These are phyloP conservation scores for Calidris pugnax DNA, from an alignment of 2,113 vertebrate species.

Conservation along the genomic window DNA sequence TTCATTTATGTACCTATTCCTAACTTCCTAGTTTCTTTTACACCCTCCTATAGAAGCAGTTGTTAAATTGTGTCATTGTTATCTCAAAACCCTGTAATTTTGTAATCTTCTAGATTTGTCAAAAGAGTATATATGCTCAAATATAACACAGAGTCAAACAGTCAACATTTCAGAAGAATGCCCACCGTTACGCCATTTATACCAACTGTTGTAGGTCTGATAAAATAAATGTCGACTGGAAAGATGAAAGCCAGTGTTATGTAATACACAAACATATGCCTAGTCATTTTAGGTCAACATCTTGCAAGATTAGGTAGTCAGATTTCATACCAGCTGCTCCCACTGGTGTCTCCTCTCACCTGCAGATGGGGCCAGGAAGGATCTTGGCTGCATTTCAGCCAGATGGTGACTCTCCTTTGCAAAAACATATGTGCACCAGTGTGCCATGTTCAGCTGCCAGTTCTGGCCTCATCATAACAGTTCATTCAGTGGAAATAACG, in stretches of 20 bases:
- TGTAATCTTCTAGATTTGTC: neutral
- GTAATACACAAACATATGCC: neutral
- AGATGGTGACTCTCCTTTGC: neutral
- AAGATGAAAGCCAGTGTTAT: neutral
- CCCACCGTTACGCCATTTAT: neutral
- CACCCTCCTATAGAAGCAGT: neutral
- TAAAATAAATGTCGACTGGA: neutral
- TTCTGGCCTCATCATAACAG: neutral
- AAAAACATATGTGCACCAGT: neutral
- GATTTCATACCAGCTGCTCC: neutral
- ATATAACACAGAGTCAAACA: neutral
- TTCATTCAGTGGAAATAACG: neutral
- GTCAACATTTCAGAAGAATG: neutral
- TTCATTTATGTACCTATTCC: neutral
- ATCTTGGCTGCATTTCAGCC: neutral
- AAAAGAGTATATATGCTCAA: neutral
- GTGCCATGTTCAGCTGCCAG: neutral
- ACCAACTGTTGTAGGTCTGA: neutral
- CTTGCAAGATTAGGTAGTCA: neutral
- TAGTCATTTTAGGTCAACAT: neutral
- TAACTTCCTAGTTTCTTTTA: neutral
- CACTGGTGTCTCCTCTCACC: neutral
- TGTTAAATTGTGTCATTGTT: neutral
- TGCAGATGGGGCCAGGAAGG: neutral
- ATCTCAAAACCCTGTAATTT: neutral